Base-by-base conservation (phyloP, 1,140 invertebrate genomes). In the Artemia franciscana region DNA sequence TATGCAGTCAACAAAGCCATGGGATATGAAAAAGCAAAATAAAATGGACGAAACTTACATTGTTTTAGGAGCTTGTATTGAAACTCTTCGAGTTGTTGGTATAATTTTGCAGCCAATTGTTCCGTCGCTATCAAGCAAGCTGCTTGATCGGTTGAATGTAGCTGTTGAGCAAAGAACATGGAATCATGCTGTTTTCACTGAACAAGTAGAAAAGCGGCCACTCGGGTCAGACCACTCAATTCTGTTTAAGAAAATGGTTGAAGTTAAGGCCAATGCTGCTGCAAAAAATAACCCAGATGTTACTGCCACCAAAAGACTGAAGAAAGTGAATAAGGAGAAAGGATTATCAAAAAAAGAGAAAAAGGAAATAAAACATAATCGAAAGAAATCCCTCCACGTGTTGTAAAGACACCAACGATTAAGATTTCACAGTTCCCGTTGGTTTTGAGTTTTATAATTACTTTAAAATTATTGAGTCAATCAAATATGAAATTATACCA, bases 61-160 rank as follows among this genome's bases (percentile, higher is more conserved):
- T 21, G 78, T 93, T 18, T 75, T 96, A 61, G 83, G 86, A 68
- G 69, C 96, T 15, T 81, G 84, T 57, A 75, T 96, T 71, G 92
- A 97, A 76, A 82, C 82, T 1, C 71, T 90, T 23, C 78, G 90
- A 68, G 79, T 90, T 25, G 79, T 79, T 67, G 81, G 79, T 24
- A 81, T 94, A 62, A 77, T 88, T 24, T 73, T 95, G 23, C 81
- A 84, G 67, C 93, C 94, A 1, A 80, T 97, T 26, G 78, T 91
- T 60, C 94, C 94, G 7, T 75, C 76, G 58, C 69, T 92, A 63
- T 72, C 80, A 0, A 69, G 69, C 12, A 77, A 75, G 65, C 60
- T 77, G 15, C 73, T 93, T 61, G 66, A 67, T 69, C 67, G 61
- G 7, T 28, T 60, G 39, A 51, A 51, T 18, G 39, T 51, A 18